A percentile compares a stretch with the other conserved stretches of the same genome.
phyloP scores from a whole-genome alignment of 2,888 invertebrate species.

The Cantharis lateralis region DNA sequence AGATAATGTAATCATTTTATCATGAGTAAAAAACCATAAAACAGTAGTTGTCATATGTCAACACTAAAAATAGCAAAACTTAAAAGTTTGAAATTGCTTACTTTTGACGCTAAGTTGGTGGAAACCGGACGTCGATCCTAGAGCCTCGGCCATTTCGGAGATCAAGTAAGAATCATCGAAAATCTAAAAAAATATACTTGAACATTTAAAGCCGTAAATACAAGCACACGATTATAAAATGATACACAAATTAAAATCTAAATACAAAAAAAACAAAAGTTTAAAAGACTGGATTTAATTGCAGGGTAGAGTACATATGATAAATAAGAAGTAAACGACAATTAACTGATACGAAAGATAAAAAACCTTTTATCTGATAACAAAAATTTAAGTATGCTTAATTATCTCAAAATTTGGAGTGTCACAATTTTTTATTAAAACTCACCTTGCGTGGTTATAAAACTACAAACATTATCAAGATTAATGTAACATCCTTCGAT shows the following conservation, averaged over 20 bases:
- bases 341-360: neutral
- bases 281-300: neutral
- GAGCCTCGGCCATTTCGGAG: constrained; percentile 40
- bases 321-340: neutral
- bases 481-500: neutral
- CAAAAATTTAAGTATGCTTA: neutral
- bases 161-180: constrained; percentile 34
- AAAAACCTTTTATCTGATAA: neutral
- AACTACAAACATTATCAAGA: neutral
- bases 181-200: constrained; percentile 23
- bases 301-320: neutral
- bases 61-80: neutral
- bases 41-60: neutral
- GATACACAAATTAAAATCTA: neutral
- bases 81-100: constrained; percentile 49
- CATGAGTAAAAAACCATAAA: neutral
- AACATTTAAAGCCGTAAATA: neutral
- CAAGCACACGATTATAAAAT: neutral
- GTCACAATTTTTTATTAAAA: neutral
- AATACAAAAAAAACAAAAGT: neutral
- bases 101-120: constrained; percentile 72
- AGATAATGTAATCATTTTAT: neutral
- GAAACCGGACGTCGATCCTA: constrained; percentile 58
- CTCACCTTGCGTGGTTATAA: neutral
- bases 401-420: neutral